Evolutionary conservation across 2,888 invertebrate genomes (phyloP), one percentile per base, ranked within the genome.

Genomic region (Acanthosepion pharaonis): DNA sequence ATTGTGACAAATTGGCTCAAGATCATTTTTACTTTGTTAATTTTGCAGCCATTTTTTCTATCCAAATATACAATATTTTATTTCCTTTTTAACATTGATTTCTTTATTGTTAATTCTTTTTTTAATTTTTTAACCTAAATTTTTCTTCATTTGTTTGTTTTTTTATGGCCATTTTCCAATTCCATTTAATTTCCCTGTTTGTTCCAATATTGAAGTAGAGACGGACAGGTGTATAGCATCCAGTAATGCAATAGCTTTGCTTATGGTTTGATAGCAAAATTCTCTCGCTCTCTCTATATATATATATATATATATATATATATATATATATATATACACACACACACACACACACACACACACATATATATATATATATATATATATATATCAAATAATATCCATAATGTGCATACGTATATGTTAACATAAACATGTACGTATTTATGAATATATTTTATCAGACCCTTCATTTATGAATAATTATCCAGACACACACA

Each of bases 101-200:
- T 78, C 78, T 33, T n/a, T 78, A 78, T 78, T 78, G 78, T 78
- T 78, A 78, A 78, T n/a, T 33, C 33, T 42, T 42, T 42, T 42
- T 42, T 42, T 42, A 42, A 42, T 42, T 78, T 78, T 78, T 78
- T 78, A 78, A 78, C 78, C n/a, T 11, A 78, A 9, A 78, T 78
- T 78, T 78, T 78, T n/a, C 78, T 78, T 78, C n/a, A 78, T 78
- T 78, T 78, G 78, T 78, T 78, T 78, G 78, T 78, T 15, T n/a
- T 78, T 78, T 78, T n/a, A 15, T 78, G 78, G 78, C 78, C 78
- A 78, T 78, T 78, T 78, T 78, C 78, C 78, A 78, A 78, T 78
- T 78, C n/a, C 78, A 78, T 78, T 78, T 78, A 78, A 78, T 78
- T 78, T 78, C 33, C 78, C n/a, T 78, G 78, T 78, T 78, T 78